Conservation (phyloP, 2,797 vertebrate species). For the Gadopsis marmoratus region DNA sequence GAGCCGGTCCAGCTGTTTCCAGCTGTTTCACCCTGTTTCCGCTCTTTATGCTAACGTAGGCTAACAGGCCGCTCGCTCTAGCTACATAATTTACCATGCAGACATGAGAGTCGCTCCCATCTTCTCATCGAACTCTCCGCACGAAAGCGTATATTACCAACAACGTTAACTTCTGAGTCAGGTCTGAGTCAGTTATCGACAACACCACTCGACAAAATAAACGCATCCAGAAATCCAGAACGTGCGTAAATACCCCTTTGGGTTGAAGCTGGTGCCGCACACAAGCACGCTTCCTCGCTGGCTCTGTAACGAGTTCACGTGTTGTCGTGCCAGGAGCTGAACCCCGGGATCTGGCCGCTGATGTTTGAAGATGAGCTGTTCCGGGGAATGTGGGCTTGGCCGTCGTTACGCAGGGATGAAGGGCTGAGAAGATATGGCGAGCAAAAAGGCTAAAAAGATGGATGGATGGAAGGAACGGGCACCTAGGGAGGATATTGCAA, state of each 20-base stretch:
- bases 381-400: constrained; percentile 28
- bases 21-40: neutral
- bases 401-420: constrained; percentile 1
- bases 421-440: constrained; percentile 3
- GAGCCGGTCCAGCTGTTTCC: neutral
- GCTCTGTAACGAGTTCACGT: constrained; percentile 38
- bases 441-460: constrained; percentile 23
- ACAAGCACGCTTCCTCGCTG: constrained; percentile 24
- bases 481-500: constrained; percentile 15
- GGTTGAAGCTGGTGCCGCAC: constrained; percentile 13
- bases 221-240: constrained; percentile 2
- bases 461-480: constrained; percentile 4
- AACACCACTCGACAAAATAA: neutral
- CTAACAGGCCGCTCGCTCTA: neutral
- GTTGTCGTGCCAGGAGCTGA: constrained; percentile 44
- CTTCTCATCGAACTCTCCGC: neutral
- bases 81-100: neutral
- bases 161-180: neutral
- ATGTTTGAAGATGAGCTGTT: constrained; percentile 53
- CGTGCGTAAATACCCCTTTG: constrained; percentile 20
- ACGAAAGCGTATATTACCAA: neutral
- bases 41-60: neutral
- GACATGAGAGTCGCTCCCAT: neutral
- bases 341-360: constrained; percentile 16
- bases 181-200: neutral